These are phyloP conservation scores for Lanius collurio DNA, from an alignment of 2,113 vertebrate genomes.

Conservation along the genomic window DNA sequence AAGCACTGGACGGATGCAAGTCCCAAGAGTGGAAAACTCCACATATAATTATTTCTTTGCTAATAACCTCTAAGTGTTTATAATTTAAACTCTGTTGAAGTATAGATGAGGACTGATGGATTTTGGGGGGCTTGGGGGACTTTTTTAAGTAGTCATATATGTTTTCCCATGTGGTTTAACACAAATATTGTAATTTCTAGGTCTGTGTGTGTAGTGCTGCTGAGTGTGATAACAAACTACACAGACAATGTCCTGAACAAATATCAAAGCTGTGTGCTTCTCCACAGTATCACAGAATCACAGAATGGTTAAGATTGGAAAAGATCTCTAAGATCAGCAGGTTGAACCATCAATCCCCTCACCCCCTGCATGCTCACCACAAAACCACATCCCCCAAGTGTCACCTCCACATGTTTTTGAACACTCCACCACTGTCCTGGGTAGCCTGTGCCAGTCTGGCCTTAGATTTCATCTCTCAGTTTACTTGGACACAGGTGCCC, in stretches of 20 bases:
- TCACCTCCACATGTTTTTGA: neutral
- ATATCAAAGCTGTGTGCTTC: accelerated
- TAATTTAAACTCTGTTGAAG: neutral
- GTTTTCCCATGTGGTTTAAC: neutral
- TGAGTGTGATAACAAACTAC: neutral
- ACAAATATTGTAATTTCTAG: neutral
- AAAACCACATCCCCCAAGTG: neutral
- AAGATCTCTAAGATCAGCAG: neutral
- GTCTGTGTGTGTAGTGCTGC: neutral
- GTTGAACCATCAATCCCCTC: neutral
- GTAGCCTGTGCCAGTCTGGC: neutral
- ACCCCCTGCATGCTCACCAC: neutral
- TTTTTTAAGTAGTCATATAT: neutral
- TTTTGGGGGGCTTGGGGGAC: accelerated
- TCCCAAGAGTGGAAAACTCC: neutral
- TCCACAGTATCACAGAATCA: neutral
- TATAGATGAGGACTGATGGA: neutral
- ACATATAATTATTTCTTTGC: neutral
- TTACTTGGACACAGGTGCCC: neutral
- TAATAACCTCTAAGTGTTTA: neutral
- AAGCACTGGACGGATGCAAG: neutral
- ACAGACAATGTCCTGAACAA: neutral
- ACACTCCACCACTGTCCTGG: neutral
- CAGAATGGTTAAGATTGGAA: neutral
- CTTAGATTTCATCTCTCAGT: neutral